These are phyloP conservation scores for Oryctes rhinoceros DNA, from an alignment of 1,140 invertebrate genomes.

Conservation along the genomic window DNA sequence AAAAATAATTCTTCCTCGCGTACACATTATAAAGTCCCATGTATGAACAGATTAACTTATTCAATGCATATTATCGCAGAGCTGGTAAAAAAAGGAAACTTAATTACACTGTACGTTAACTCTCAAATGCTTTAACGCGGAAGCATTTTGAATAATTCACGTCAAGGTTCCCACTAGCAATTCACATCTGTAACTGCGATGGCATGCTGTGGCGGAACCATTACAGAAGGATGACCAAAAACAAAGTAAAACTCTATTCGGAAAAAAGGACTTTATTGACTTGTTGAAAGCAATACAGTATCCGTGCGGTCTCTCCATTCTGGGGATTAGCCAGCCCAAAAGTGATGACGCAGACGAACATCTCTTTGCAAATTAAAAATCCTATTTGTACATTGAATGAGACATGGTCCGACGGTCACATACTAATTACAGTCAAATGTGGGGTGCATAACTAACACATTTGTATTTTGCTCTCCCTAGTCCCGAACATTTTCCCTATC, in stretches of 20 bases:
- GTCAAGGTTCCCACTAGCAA: not conserved
- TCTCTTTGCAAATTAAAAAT: conserved; percentile 38
- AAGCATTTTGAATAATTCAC: not conserved
- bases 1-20: too few relatives aligned
- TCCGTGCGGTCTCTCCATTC: not conserved
- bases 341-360: conserved; percentile 33
- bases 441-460: conserved; percentile 35
- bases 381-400: conserved; percentile 36
- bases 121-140: not conserved
- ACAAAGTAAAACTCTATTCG: conserved; percentile 4
- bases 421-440: conserved; percentile 36
- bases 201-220: not conserved
- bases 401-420: conserved; percentile 32
- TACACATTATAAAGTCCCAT: too few relatives aligned
- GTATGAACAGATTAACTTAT: too few relatives aligned
- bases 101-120: too few relatives aligned
- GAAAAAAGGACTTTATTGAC: conserved; percentile 35
- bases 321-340: conserved; percentile 19
- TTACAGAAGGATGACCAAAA: conserved; percentile 11
- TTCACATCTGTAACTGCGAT: not conserved
- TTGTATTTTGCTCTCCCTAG: conserved; percentile 22
- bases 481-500: conserved; percentile 5
- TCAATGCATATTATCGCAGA: too few relatives aligned
- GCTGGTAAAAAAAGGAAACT: too few relatives aligned
- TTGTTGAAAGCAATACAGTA: conserved; percentile 28